Evolutionary conservation across 2,113 vertebrate genomes (phyloP).

Genomic region (Emberiza fucata): DNA sequence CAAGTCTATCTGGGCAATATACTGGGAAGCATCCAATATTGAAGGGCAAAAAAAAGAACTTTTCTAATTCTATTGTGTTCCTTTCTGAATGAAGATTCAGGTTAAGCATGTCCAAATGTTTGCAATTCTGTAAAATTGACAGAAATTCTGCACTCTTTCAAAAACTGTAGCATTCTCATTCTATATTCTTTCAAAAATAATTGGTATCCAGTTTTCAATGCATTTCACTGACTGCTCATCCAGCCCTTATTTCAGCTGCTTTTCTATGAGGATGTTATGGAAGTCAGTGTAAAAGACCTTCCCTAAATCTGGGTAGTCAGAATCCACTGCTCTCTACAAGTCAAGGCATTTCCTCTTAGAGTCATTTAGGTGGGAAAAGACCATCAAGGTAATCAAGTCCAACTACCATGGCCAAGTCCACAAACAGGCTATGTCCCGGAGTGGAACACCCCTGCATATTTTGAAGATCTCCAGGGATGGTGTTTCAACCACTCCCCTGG

Average conservation of each 20-base stretch:
- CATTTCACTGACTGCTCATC: neutral
- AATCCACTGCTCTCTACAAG: neutral
- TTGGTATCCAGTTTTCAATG: neutral
- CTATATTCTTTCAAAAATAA: neutral
- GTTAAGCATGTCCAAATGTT: neutral
- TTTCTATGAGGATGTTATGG: neutral
- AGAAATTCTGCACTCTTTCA: neutral
- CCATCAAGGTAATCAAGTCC: neutral
- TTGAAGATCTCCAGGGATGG: rapidly evolving
- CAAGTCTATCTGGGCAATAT: neutral
- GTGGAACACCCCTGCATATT: neutral
- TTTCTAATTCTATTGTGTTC: neutral
- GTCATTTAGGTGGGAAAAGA: neutral
- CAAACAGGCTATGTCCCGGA: neutral
- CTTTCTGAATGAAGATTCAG: neutral
- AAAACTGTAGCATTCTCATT: neutral
- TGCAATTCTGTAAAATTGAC: neutral
- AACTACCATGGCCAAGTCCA: neutral
- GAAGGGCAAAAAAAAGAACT: neutral
- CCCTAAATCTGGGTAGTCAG: neutral
- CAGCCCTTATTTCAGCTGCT: neutral
- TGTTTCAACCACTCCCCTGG: neutral
- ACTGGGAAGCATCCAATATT: neutral
- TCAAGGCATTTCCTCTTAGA: neutral
- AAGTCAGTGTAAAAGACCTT: neutral